Evolutionary conservation across 2,888 invertebrate genomes (phyloP).

Genomic region (Fragum fragum): DNA sequence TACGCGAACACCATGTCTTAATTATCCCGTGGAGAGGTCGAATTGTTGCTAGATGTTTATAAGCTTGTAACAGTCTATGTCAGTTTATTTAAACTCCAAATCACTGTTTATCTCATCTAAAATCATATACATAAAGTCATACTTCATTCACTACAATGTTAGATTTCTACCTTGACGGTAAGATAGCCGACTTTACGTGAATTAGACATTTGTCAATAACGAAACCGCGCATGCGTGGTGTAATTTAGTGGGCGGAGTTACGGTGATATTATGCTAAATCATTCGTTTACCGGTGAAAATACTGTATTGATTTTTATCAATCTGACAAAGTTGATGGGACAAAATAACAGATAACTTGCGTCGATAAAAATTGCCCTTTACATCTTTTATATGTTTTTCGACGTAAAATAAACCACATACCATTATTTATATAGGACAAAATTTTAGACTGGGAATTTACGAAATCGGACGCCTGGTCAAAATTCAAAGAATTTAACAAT

Average conservation of each 20-base stretch:
- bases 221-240: conserved; percentile 11
- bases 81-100: conserved; percentile 24
- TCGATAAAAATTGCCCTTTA: conserved; percentile 17
- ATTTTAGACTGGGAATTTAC: too few relatives aligned
- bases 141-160: conserved; percentile 5
- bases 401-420: too few relatives aligned
- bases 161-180: conserved; percentile 24
- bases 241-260: background rate
- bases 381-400: too few relatives aligned
- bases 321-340: conserved; percentile 29
- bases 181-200: conserved; percentile 11
- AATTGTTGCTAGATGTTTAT: conserved; percentile 11
- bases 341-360: conserved; percentile 30
- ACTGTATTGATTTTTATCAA: conserved; percentile 33
- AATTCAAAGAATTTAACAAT: too few relatives aligned
- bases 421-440: too few relatives aligned
- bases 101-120: conserved; percentile 33
- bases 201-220: conserved; percentile 27
- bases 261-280: conserved; percentile 17
- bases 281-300: conserved; percentile 32
- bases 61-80: conserved; percentile 14
- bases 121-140: conserved; percentile 14
- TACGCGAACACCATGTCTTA: background rate
- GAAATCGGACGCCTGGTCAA: too few relatives aligned
- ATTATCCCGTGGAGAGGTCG: background rate